phyloP scores from a whole-genome alignment of 1,140 invertebrate species.

The Papilio aristodemus region DNA sequence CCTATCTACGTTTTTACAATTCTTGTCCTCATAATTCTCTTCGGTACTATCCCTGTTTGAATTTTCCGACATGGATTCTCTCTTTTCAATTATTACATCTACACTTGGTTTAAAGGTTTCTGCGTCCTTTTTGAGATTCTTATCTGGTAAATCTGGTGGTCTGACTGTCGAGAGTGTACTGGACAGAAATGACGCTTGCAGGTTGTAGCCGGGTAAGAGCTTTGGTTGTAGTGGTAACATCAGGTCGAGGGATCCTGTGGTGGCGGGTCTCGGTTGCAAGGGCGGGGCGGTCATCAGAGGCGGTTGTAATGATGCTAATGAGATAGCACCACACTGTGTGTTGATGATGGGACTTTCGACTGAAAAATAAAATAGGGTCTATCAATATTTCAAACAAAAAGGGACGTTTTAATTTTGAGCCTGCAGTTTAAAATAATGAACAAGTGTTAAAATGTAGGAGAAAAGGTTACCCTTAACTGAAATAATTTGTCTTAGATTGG shows the following conservation, averaged over 20 bases:
- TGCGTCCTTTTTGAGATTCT: slow-evolving; percentile 43
- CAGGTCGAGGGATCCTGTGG: slow-evolving; percentile 83
- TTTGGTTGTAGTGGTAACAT: slow-evolving; percentile 84
- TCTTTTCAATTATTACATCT: slow-evolving; percentile 66
- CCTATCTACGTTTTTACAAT: slow-evolving; percentile 56
- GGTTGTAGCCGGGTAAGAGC: slow-evolving; percentile 79
- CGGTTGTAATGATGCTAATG: slow-evolving; percentile 74
- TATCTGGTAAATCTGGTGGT: slow-evolving; percentile 62
- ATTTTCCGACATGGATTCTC: slow-evolving; percentile 54
- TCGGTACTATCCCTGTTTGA: slow-evolving; percentile 47
- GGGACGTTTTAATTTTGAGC: background rate
- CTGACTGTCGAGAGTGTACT: slow-evolving; percentile 73
- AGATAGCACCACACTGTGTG: slow-evolving; percentile 74
- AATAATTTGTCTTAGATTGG: no score
- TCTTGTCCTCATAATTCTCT: slow-evolving; percentile 42
- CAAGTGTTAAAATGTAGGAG: no score
- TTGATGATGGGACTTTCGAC: slow-evolving; percentile 76
- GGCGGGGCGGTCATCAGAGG: slow-evolving; percentile 78
- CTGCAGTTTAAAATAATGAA: no score
- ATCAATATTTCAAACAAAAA: background rate
- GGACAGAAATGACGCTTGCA: slow-evolving; percentile 71
- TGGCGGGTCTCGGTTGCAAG: slow-evolving; percentile 84
- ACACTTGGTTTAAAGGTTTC: slow-evolving; percentile 61
- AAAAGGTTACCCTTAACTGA: no score
- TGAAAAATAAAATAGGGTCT: slow-evolving; percentile 51